Base-by-base conservation (phyloP, 2,888 invertebrate genomes). In the Leptinotarsa haldemani region DNA sequence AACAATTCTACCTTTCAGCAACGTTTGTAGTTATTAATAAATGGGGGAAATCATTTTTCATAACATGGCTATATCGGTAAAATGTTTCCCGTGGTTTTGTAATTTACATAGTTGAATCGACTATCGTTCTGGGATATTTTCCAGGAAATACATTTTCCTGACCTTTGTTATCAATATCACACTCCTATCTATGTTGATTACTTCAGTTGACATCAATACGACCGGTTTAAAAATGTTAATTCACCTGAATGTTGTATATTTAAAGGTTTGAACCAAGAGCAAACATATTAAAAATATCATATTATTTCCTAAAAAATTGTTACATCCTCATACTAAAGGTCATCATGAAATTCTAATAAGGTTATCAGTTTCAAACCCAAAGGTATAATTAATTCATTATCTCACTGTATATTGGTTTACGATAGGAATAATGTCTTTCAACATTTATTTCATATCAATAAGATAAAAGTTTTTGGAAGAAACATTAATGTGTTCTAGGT, bases 311-410 rank as follows among this genome's bases (percentile, higher is more conserved):
- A 9, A 40, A 40, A 30, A 40, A 9, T 3, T 12, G 2, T 40
- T 40, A 40, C n/a, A 40, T 16, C 40, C n/a, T 61, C 61, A n/a
- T 40, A n/a, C n/a, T 61, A 18, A 25, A 61, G 40, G 61, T 61
- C 40, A 61, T 30, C n/a, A 12, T n/a, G 25, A 61, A 30, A 30
- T 61, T 40, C n/a, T n/a, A 58, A 4, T 25, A 30, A 16, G 7
- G n/a, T 30, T 61, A 56, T 56, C 56, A 56, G 56, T 56, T 22
- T 22, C 12, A 13, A 40, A 61, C 40, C n/a, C 1, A 30, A 61
- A 61, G 61, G 61, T 61, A 61, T 61, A 61, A 61, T 40, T 61
- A 61, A 25, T 61, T 40, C 40, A 61, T 61, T 40, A 61, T 61
- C 61, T 61, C 18, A 61, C n/a, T 61, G 61, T 16, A 61, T 61